phyloP scores from a whole-genome alignment of 2,113 vertebrate genomes.

The Lutjanus erythropterus region DNA sequence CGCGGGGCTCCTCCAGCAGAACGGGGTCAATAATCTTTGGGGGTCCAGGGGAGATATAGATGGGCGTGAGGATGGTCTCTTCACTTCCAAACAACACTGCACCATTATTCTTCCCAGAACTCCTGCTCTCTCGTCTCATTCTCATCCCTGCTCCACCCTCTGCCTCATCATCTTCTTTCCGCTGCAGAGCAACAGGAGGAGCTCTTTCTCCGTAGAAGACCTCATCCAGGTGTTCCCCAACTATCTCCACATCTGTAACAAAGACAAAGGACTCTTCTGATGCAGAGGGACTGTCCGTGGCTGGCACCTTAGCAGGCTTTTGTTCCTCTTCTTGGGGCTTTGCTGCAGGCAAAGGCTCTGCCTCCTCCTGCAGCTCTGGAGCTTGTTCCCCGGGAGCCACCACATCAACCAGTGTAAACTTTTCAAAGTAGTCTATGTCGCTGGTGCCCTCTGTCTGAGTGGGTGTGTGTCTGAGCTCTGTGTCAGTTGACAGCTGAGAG shows the following conservation, averaged over 20 bases:
- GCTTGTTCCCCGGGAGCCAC: slow-evolving; percentile 66
- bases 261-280: slow-evolving; percentile 81
- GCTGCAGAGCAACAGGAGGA: slow-evolving; percentile 54
- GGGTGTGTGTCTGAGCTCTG: slow-evolving; percentile 40
- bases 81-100: slow-evolving; percentile 88
- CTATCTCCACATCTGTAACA: slow-evolving; percentile 88
- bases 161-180: slow-evolving; percentile 60
- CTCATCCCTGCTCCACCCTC: slow-evolving; percentile 41
- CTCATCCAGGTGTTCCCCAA: slow-evolving; percentile 89
- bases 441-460: slow-evolving; percentile 58
- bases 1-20: slow-evolving; percentile 91
- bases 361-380: slow-evolving; percentile 62
- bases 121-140: slow-evolving; percentile 78
- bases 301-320: slow-evolving; percentile 58
- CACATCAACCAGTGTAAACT: slow-evolving; percentile 91
- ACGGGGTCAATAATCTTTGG: slow-evolving; percentile 89
- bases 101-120: slow-evolving; percentile 80
- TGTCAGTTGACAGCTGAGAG: slow-evolving; percentile 44
- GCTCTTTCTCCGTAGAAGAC: slow-evolving; percentile 88
- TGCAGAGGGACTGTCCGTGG: slow-evolving; percentile 46
- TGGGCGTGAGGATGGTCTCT: slow-evolving; percentile 88
- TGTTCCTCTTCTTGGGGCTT: slow-evolving; percentile 48
- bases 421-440: slow-evolving; percentile 95
- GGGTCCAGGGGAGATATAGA: slow-evolving; percentile 88
- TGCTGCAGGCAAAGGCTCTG: slow-evolving; percentile 2